Evolutionary conservation across 92 coral and sea anemone species (phyloP), one percentile per base, ranked within the genome.

Genomic region (Actinostola sp.): DNA sequence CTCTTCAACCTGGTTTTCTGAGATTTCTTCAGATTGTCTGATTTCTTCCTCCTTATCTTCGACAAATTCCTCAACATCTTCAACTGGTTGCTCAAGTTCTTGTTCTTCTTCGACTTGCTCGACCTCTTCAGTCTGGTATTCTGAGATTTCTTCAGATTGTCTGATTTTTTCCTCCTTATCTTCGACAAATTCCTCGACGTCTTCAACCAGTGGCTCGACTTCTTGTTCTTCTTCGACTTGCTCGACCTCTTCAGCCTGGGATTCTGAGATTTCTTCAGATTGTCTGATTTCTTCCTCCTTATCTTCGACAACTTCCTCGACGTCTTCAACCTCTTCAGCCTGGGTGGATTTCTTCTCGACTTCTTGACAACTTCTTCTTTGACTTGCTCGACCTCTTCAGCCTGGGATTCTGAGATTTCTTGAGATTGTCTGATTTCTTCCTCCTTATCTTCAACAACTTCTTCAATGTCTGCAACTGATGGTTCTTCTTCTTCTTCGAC

Each of bases 1-100:
- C 42, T 36, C 59, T 14, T 14, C 59, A 53, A 23, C 67, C 21
- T 28, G 20, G 24, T 8, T 33, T 6, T 28, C 57, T 53, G 54
- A 55, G 35, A 50, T 66, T 57, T 55, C 63, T 43, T 39, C 60
- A 63, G 69, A 28, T 60, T 74, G 66, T 58, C 68, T 38, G 33
- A 19, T 69, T 20, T 62, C 67, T 35, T 42, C 71, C 7, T 35
- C 73, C 13, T 60, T 60, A 53, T 73, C 76, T 35, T 54, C 70
- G 42, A 34, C 30, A 35, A 32, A 63, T 41, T 74, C 67, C 36
- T 70, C 76, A 30, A 52, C 24, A 7, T 52, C 38, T 33, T 35
- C 76, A 10, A 15, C 14, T 1, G 35, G 29, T 19, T 39, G 63
- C 0, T 31, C 61, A n/a, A n/a, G n/a, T n/a, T n/a, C n/a, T n/a